Evolutionary conservation across 2,113 vertebrate species (phyloP).

Genomic region (Thalassarche chlororhynchos): DNA sequence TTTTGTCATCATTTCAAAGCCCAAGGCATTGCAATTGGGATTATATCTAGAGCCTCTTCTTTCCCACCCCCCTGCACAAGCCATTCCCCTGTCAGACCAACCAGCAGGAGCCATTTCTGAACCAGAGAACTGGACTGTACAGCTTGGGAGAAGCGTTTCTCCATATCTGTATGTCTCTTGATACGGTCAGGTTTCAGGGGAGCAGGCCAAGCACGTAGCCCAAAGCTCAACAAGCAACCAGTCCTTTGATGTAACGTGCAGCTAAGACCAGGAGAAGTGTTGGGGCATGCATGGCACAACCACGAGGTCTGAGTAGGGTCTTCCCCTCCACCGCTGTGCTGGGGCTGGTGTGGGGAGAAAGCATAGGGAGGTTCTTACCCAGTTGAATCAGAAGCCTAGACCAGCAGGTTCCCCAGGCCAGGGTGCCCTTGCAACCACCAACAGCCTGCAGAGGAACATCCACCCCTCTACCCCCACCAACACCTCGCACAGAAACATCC

Average conservation of each 20-base stretch:
- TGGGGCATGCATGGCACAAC: neutral
- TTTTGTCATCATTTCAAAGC: slow-evolving; percentile 37
- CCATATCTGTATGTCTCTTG: fast-evolving
- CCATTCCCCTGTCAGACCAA: neutral
- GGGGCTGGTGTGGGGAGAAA: neutral
- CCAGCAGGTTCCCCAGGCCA: neutral
- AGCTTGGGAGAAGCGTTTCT: neutral
- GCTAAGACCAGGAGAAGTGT: neutral
- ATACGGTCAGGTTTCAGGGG: fast-evolving
- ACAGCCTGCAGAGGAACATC: neutral
- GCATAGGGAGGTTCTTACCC: neutral
- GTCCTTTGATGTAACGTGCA: fast-evolving
- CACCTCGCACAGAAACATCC: neutral
- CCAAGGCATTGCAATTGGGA: neutral
- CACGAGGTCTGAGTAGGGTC: neutral
- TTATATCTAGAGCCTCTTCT: neutral
- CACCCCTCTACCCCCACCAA: neutral
- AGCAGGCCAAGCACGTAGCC: neutral
- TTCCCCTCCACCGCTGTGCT: neutral
- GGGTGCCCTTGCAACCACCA: neutral
- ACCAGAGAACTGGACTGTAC: neutral
- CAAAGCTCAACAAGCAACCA: neutral
- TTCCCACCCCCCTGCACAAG: neutral
- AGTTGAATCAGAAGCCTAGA: neutral
- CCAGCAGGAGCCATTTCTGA: neutral